Base-by-base conservation (phyloP, 1,140 invertebrate genomes). In the Aporrectodea caliginosa region DNA sequence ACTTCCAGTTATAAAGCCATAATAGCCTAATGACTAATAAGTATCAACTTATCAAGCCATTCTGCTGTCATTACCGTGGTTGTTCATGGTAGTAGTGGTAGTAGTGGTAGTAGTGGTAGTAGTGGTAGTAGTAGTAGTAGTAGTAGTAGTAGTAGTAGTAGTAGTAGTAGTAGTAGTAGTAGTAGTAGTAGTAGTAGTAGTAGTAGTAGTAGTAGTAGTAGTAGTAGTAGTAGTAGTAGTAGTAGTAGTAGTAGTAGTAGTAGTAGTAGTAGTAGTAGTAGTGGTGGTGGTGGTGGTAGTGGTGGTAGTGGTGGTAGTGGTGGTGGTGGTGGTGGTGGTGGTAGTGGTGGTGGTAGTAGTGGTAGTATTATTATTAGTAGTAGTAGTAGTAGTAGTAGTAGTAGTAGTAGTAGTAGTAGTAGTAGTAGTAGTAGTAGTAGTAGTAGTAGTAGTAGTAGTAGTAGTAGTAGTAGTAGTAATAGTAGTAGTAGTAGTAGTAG, bases 191-290 rank as follows among this genome's bases (percentile, higher is more conserved):
- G 72, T 73, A 73, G 72, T 73, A 73, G 72, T 73, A 73, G 72
- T 73, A 73, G 72, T 73, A 73, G 72, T 73, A 73, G 72, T 73
- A 73, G 72, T 73, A 73, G 72, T 73, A 73, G 72, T 73, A 73
- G 72, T 73, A 73, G 34, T 73, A 73, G 72, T 73, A 73, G 72
- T 73, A 73, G 72, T 73, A 73, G 72, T 73, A 73, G 72, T 73
- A 73, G 72, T 73, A 73, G 72, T 73, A 73, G 27, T 73, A 73
- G 72, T 73, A 73, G 72, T 73, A 73, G 72, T 73, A 73, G 72
- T 73, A 73, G 72, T 73, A 73, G 72, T 73, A 73, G 72, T 73
- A 73, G 72, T 73, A 73, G 72, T 73, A 73, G 72, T 73, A 73
- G 72, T 73, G 27, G 72, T 73, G 27, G 72, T 73, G 27, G 27